Evolutionary conservation across 1,140 invertebrate species (phyloP).

Genomic region (Drosophila pseudoobscura): DNA sequence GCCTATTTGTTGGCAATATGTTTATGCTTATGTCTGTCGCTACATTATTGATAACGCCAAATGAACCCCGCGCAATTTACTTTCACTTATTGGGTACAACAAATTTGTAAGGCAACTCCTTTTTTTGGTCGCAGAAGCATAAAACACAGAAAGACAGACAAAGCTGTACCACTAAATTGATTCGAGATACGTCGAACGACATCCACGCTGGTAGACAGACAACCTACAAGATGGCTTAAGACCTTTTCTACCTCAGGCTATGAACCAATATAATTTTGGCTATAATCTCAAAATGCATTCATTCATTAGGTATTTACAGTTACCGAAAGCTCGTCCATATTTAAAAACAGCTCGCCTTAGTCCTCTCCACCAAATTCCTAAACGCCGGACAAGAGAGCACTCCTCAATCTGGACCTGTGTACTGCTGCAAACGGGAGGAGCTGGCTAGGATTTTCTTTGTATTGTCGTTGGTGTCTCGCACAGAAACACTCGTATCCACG

Average conservation of each 20-base stretch:
- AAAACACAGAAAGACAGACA: neutral
- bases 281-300: slow-evolving; percentile 14
- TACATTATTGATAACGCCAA: slow-evolving; percentile 64
- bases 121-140: slow-evolving; percentile 1
- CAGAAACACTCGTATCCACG: neutral
- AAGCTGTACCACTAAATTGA: no score
- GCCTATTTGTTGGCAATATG: slow-evolving; percentile 23
- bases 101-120: neutral
- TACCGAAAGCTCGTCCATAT: slow-evolving; percentile 64
- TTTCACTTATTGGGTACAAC: slow-evolving; percentile 35
- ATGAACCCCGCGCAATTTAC: slow-evolving; percentile 57
- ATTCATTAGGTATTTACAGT: slow-evolving; percentile 55
- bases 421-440: slow-evolving; percentile 8
- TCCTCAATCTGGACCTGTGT: slow-evolving; percentile 9
- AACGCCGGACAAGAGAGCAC: neutral
- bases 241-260: slow-evolving; percentile 7
- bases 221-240: neutral
- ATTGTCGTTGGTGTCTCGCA: slow-evolving; percentile 48
- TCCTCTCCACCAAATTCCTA: neutral
- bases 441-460: slow-evolving; percentile 19
- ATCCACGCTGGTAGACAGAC: neutral
- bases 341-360: slow-evolving; percentile 30
- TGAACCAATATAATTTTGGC: neutral
- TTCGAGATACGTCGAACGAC: no score
- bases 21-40: slow-evolving; percentile 44